phyloP scores from a whole-genome alignment of 2,797 vertebrate genomes.

The Rhynchotus rufescens region DNA sequence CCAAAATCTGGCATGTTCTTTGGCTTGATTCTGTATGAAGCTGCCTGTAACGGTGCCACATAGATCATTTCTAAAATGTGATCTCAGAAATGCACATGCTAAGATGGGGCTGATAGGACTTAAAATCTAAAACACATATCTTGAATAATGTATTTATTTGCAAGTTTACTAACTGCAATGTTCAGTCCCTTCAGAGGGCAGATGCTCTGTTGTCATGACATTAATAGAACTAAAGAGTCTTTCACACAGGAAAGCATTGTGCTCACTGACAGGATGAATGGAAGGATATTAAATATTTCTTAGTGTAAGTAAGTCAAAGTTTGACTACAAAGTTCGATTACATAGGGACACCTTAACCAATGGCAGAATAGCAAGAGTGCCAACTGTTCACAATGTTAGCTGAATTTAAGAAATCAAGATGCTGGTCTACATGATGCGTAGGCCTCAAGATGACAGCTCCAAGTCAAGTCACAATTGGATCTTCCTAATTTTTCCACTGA shows the following conservation, averaged over 20 bases:
- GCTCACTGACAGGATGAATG: background rate
- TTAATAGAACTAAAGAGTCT: background rate
- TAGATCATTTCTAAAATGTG: background rate
- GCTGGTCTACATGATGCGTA: fast-evolving
- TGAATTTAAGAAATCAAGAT: background rate
- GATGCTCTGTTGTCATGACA: background rate
- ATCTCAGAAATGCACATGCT: background rate
- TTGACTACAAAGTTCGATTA: background rate
- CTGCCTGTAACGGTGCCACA: background rate
- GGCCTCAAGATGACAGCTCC: background rate
- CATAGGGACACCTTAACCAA: background rate
- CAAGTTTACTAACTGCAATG: background rate
- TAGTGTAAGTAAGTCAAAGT: background rate
- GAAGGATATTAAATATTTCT: background rate
- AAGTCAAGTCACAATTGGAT: background rate
- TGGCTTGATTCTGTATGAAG: background rate
- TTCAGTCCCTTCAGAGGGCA: background rate
- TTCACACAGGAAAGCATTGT: background rate
- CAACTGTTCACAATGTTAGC: background rate
- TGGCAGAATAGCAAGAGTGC: background rate
- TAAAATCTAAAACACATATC: background rate
- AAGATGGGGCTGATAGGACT: background rate
- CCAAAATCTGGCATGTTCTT: background rate
- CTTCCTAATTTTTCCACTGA: fast-evolving
- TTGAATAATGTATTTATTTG: background rate